Percentiles rank a stretch among this genome's conserved stretches.
Conservation (phyloP, 2,888 invertebrate species). For the Adelognathus sp. region DNA sequence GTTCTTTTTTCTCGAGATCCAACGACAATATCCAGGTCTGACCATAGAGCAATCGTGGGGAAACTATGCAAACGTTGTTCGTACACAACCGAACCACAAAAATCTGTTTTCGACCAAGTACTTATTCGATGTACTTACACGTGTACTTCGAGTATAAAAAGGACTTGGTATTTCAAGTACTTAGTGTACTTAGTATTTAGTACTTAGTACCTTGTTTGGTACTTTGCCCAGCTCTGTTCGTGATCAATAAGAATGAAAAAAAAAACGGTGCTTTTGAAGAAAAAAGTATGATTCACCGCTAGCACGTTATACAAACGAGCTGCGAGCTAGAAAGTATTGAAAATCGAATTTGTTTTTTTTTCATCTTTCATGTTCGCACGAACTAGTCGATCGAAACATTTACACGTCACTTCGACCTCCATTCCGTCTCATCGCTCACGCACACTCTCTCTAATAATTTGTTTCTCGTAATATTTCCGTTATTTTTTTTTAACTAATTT, state of each 20-base stretch:
- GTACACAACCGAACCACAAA: too few species aligned
- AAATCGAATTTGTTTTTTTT: conserved; percentile 20
- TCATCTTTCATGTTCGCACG: conserved; percentile 37
- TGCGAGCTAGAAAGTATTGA: conserved; percentile 12
- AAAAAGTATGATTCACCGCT: not conserved
- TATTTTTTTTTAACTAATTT: conserved; percentile 46
- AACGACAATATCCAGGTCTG: too few species aligned
- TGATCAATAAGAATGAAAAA: conserved; percentile 9
- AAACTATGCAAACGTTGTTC: too few species aligned
- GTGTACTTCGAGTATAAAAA: too few species aligned
- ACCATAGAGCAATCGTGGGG: too few species aligned
- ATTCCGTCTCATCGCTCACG: conserved; percentile 15
- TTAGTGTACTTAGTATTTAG: too few species aligned
- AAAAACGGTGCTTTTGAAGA: not conserved
- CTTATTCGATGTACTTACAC: too few species aligned
- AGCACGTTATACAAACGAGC: not conserved
- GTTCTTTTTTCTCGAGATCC: too few species aligned
- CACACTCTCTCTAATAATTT: conserved; percentile 47
- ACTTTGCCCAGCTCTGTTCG: too few species aligned
- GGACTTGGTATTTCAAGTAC: too few species aligned
- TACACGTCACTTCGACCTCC: conserved; percentile 7
- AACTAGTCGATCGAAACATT: conserved; percentile 42
- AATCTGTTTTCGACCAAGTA: too few species aligned
- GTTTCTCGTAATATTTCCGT: conserved; percentile 30
- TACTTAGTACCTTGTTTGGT: too few species aligned